Conservation (phyloP, 2,888 invertebrate genomes). For the Synanthedon vespiformis region DNA sequence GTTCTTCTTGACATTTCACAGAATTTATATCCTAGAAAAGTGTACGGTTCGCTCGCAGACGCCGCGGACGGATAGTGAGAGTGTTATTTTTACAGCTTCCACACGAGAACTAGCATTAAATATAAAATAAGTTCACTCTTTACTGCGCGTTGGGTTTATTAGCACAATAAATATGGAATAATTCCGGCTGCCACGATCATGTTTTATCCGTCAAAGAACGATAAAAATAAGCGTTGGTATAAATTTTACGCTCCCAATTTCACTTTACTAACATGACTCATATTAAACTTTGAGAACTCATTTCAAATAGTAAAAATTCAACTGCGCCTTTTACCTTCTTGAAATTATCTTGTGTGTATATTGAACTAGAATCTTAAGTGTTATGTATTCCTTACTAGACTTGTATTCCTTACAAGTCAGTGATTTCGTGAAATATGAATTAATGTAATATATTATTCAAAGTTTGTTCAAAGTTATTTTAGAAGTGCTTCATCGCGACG, state of each 20-base stretch:
- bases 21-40: constrained; percentile 19
- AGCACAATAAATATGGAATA: constrained; percentile 1
- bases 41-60: constrained; percentile 5
- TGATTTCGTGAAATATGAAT: too few relatives aligned
- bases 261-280: too few relatives aligned
- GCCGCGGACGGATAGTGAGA: constrained; percentile 11
- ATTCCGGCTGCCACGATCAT: background rate
- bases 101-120: background rate
- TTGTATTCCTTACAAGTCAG: too few relatives aligned
- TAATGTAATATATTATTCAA: too few relatives aligned
- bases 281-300: too few relatives aligned
- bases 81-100: constrained; percentile 4
- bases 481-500: background rate
- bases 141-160: constrained; percentile 1
- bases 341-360: too few relatives aligned
- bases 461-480: background rate
- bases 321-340: too few relatives aligned
- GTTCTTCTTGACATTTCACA: constrained; percentile 26
- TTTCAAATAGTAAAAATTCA: too few relatives aligned
- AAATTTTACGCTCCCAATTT: too few relatives aligned
- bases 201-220: background rate
- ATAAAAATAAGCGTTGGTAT: too few relatives aligned
- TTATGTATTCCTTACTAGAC: too few relatives aligned
- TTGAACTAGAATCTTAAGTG: too few relatives aligned
- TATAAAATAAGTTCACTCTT: background rate